A percentile compares a stretch with the other conserved stretches of the same genome.
Conservation (phyloP, 2,888 invertebrate genomes). For the Scrobipalpa atriplicella region DNA sequence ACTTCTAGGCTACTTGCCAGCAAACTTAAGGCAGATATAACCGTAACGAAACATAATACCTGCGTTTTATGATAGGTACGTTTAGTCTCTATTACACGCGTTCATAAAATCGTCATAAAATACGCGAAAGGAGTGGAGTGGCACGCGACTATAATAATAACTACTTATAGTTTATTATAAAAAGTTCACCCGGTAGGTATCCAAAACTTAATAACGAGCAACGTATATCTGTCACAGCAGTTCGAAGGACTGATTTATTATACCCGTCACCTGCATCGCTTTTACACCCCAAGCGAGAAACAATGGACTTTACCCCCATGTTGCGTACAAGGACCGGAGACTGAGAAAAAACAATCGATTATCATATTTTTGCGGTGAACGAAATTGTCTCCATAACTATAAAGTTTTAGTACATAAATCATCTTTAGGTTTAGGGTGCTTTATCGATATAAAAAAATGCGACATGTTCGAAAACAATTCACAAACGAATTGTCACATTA, state of each 20-base stretch:
- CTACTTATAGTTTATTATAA: slow-evolving; percentile 5
- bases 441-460: too few relatives aligned
- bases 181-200: background rate
- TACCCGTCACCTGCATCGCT: slow-evolving; percentile 58
- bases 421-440: too few relatives aligned
- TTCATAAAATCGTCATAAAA: slow-evolving; percentile 4
- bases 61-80: background rate
- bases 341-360: slow-evolving; percentile 17
- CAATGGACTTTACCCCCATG: slow-evolving; percentile 55
- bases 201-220: slow-evolving; percentile 3
- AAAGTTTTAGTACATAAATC: too few relatives aligned
- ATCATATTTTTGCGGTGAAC: slow-evolving; percentile 22
- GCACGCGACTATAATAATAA: slow-evolving; percentile 11
- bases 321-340: slow-evolving; percentile 36
- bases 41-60: slow-evolving; percentile 16
- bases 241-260: slow-evolving; percentile 46
- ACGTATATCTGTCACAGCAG: slow-evolving; percentile 29
- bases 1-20: background rate
- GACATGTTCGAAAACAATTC: background rate
- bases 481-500: background rate
- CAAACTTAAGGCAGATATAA: slow-evolving; percentile 10
- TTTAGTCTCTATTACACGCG: slow-evolving; percentile 17
- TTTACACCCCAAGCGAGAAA: slow-evolving; percentile 52
- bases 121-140: background rate
- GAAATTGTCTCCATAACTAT: background rate